phyloP scores from a whole-genome alignment of 2,797 vertebrate species.

The Argentina silus region DNA sequence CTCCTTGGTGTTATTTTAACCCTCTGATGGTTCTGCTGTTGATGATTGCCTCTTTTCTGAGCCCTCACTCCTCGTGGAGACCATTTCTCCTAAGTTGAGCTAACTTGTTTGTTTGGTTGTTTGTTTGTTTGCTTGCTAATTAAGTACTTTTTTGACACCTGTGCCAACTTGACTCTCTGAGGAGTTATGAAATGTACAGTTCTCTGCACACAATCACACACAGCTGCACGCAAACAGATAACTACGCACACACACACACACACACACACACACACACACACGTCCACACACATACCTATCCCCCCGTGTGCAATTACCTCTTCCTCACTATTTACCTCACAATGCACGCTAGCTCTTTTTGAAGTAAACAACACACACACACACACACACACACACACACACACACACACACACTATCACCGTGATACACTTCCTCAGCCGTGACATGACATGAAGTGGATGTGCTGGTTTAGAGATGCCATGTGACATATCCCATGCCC shows the following conservation, averaged over 20 bases:
- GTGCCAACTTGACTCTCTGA: slow-evolving; percentile 60
- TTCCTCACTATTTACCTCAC: slow-evolving; percentile 71
- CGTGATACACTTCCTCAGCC: background rate
- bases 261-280: slow-evolving; percentile 21
- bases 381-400: slow-evolving; percentile 11
- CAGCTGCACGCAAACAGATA: slow-evolving; percentile 56
- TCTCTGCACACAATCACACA: slow-evolving; percentile 62
- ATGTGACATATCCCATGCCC: background rate
- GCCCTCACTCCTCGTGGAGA: slow-evolving; percentile 17
- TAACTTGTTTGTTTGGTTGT: slow-evolving; percentile 46
- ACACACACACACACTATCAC: slow-evolving; percentile 3
- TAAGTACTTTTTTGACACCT: slow-evolving; percentile 78
- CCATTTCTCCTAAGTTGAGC: slow-evolving; percentile 33
- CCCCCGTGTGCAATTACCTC: slow-evolving; percentile 81
- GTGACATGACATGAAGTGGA: background rate
- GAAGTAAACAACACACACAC: slow-evolving; percentile 70
- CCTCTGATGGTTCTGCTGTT: slow-evolving; percentile 43
- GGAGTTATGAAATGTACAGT: slow-evolving; percentile 59
- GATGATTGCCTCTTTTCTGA: slow-evolving; percentile 32
- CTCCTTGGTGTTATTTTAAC: slow-evolving; percentile 9
- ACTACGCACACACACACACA: slow-evolving; percentile 29
- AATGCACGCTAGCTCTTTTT: slow-evolving; percentile 59
- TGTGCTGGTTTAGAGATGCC: background rate
- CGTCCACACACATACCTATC: slow-evolving; percentile 35
- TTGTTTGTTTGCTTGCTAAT: slow-evolving; percentile 80